These are phyloP conservation scores for Meloidogyne chitwoodi DNA, from an alignment of 1,140 invertebrate species.

Conservation along the genomic window DNA sequence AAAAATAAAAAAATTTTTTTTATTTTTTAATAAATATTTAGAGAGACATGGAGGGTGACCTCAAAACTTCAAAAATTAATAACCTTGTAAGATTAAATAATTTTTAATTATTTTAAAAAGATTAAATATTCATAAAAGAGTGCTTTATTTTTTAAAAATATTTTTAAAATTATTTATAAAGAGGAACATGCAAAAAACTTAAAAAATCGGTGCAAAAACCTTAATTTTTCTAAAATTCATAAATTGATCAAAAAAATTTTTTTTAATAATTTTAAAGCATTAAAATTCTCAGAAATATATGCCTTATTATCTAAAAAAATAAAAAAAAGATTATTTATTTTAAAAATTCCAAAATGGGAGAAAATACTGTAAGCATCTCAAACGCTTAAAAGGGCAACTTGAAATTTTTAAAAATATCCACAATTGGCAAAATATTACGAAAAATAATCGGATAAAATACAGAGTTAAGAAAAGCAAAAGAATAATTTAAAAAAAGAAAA, in stretches of 20 bases:
- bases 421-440: background rate
- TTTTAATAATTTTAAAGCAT: background rate
- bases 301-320: background rate
- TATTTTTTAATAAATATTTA: background rate
- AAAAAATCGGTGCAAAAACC: background rate
- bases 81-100: background rate
- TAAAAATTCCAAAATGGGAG: background rate
- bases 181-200: background rate
- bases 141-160: background rate
- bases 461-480: background rate
- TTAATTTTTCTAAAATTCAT: background rate
- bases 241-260: background rate
- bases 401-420: background rate
- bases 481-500: background rate
- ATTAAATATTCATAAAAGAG: background rate
- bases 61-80: background rate
- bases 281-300: background rate
- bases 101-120: background rate
- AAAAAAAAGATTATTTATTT: background rate
- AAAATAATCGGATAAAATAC: background rate
- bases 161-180: background rate
- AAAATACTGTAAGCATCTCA: background rate
- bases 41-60: background rate
- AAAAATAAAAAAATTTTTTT: background rate
- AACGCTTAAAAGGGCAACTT: background rate